A percentile compares a stretch with the other conserved stretches of the same genome.
Evolutionary conservation across 2,113 vertebrate species (phyloP).

Genomic region (Elgaria multicarinata): DNA sequence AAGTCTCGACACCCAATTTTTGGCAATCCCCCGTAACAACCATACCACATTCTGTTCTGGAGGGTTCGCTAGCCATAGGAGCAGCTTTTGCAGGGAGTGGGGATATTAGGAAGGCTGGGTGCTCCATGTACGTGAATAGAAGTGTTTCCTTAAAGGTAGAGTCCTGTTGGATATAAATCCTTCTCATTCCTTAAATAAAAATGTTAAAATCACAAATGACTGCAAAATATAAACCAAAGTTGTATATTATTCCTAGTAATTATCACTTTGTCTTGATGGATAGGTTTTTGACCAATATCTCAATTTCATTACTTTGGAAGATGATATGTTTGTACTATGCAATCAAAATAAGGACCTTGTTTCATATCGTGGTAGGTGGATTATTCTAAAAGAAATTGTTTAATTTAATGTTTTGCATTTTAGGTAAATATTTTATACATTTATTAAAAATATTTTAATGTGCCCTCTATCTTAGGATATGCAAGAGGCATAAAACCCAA

Average conservation of each 20-base stretch:
- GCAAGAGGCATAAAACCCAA: neutral
- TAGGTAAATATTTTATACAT: neutral
- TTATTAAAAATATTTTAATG: neutral
- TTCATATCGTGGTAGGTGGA: slow-evolving; percentile 91
- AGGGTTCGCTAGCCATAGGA: neutral
- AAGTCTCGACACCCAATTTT: neutral
- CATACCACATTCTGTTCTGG: neutral
- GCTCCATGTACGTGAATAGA: too few species aligned
- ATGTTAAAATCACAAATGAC: neutral
- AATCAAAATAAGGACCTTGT: slow-evolving; percentile 97
- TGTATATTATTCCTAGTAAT: neutral
- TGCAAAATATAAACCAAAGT: neutral
- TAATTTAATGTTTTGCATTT: slow-evolving; percentile 11
- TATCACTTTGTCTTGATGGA: slow-evolving; percentile 48
- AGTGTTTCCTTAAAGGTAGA: neutral
- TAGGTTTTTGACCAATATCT: slow-evolving; percentile 99
- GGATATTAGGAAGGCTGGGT: neutral
- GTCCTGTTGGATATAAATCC: neutral
- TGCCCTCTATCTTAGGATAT: too few species aligned
- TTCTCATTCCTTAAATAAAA: neutral
- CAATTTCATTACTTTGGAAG: slow-evolving; percentile 99
- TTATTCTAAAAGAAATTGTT: slow-evolving; percentile 1
- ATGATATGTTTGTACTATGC: slow-evolving; percentile 97
- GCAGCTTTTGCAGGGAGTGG: neutral
- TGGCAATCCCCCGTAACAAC: neutral